phyloP scores from a whole-genome alignment of 2,797 vertebrate genomes.

The Pseudochirops cupreus region DNA sequence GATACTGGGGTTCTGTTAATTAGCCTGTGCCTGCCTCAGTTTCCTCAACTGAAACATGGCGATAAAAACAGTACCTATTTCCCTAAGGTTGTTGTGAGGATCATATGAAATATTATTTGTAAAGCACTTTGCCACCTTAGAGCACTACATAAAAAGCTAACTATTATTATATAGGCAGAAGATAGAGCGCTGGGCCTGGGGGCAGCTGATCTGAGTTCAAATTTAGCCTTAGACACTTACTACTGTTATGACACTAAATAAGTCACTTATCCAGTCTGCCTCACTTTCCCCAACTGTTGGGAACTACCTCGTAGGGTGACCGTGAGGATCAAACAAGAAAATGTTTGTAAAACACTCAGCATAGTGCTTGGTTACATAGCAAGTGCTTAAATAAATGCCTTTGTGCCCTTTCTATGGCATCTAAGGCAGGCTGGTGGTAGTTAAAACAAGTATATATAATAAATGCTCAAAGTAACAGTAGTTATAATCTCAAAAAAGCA shows the following conservation, averaged over 20 bases:
- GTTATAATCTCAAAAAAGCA: slow-evolving; percentile 29
- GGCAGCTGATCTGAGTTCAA: background rate
- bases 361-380: background rate
- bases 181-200: background rate
- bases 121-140: background rate
- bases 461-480: background rate
- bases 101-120: background rate
- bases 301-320: background rate
- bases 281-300: background rate
- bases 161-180: background rate
- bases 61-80: background rate
- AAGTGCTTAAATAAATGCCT: background rate
- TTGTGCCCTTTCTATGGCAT: slow-evolving; percentile 9
- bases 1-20: background rate
- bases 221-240: background rate
- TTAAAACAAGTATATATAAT: slow-evolving; percentile 23
- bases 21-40: background rate
- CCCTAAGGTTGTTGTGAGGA: background rate
- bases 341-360: background rate
- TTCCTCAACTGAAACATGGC: background rate
- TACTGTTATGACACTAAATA: background rate
- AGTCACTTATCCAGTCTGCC: background rate
- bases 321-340: background rate
- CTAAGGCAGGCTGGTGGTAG: slow-evolving; percentile 21
- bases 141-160: background rate